Evolutionary conservation across 2,113 vertebrate species (phyloP).

Genomic region (Empidonax traillii): DNA sequence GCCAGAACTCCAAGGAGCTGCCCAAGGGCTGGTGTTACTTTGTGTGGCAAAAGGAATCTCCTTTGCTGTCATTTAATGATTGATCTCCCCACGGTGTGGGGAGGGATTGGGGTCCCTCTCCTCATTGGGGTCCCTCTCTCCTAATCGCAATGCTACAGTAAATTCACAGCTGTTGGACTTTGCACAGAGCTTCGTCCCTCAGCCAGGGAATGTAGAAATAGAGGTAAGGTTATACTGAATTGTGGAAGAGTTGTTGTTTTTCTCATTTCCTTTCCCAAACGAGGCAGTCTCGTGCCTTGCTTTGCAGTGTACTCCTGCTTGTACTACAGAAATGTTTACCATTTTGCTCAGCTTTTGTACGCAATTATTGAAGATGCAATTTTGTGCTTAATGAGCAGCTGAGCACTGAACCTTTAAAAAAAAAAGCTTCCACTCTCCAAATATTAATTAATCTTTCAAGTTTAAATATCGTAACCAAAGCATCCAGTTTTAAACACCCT

Average conservation of each 20-base stretch:
- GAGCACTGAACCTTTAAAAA: not conserved
- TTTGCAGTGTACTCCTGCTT: not conserved
- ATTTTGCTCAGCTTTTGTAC: conserved; percentile 31
- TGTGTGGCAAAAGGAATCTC: rapidly evolving
- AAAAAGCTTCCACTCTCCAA: not conserved
- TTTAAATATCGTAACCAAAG: conserved; percentile 1
- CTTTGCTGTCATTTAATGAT: rapidly evolving
- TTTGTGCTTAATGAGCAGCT: conserved; percentile 43
- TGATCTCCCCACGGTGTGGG: rapidly evolving
- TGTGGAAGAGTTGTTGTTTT: not conserved
- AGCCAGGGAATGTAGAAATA: not conserved
- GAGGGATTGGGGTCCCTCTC: not conserved
- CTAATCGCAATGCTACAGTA: rapidly evolving
- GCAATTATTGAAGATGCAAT: conserved; percentile 34
- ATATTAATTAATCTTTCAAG: conserved; percentile 34
- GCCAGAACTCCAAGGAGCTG: not conserved
- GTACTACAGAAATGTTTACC: not conserved
- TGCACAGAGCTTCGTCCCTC: not conserved
- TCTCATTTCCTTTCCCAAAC: not conserved
- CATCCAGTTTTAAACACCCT: not conserved
- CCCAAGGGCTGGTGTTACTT: not conserved
- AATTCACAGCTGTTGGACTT: not conserved
- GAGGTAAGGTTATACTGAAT: rapidly evolving
- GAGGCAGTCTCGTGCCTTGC: not conserved
- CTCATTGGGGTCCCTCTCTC: not conserved